A percentile compares a stretch with the other conserved stretches of the same genome.
Evolutionary conservation across 2,113 vertebrate species (phyloP).

Genomic region (Ceyx melanurus): DNA sequence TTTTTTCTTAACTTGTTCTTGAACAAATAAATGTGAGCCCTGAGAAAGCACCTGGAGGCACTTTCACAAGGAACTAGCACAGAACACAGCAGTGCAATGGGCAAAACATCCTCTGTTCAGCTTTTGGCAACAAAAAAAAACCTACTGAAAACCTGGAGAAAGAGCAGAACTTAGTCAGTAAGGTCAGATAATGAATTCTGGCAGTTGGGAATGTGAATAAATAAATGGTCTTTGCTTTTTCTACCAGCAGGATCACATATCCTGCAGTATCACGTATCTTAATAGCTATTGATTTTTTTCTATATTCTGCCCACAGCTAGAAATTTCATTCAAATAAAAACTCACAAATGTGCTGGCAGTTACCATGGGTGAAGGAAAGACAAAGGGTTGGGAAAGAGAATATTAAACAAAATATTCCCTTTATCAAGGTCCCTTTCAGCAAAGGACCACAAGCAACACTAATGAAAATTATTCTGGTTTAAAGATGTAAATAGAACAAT

Average conservation of each 20-base stretch:
- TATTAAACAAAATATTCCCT: not conserved
- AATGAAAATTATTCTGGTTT: not conserved
- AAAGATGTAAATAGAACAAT: not conserved
- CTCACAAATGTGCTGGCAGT: not conserved
- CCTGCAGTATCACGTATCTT: not conserved
- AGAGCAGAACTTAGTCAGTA: not conserved
- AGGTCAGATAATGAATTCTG: not conserved
- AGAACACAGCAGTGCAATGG: not conserved
- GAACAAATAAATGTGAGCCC: conserved; percentile 39
- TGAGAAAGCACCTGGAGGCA: conserved; percentile 29
- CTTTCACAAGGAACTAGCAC: not conserved
- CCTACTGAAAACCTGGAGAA: not conserved
- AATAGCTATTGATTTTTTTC: conserved; percentile 59
- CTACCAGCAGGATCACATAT: not conserved
- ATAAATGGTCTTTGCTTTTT: not conserved
- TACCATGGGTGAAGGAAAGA: conserved; percentile 1
- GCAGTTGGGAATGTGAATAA: not conserved
- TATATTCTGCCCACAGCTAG: conserved; percentile 24
- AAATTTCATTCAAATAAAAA: conserved; percentile 54
- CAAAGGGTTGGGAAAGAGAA: not conserved
- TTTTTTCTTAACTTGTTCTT: conserved; percentile 57
- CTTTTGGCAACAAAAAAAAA: not conserved
- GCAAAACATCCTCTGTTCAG: not conserved
- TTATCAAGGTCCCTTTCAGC: not conserved
- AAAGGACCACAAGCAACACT: not conserved